A percentile compares a stretch with the other conserved stretches of the same genome.
phyloP scores from a whole-genome alignment of 2,113 vertebrate species.

The Camelus bactrianus region DNA sequence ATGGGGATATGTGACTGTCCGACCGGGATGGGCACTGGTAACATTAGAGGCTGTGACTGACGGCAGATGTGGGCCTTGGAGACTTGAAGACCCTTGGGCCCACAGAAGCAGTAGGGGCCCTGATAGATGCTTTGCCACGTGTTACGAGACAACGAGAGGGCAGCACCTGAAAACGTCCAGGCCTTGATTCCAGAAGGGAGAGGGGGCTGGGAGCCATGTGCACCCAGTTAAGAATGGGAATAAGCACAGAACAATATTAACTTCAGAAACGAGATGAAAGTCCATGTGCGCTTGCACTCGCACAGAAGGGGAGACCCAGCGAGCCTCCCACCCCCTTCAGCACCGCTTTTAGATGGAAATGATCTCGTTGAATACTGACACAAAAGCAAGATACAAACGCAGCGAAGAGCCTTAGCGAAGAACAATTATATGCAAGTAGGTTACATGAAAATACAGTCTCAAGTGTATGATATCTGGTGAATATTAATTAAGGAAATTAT shows the following conservation, averaged over 20 bases:
- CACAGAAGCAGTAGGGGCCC: neutral
- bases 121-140: neutral
- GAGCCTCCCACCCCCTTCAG: constrained; percentile 51
- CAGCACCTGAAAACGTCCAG: neutral
- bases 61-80: neutral
- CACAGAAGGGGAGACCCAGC: constrained; percentile 57
- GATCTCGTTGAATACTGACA: constrained; percentile 72
- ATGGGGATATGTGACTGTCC: neutral
- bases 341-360: constrained; percentile 82
- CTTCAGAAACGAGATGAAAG: constrained; percentile 80
- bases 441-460: constrained; percentile 81
- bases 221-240: constrained; percentile 38
- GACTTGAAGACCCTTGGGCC: neutral
- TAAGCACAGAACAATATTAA: constrained; percentile 74
- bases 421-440: constrained; percentile 84
- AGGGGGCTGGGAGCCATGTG: constrained; percentile 47
- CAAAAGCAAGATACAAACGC: constrained; percentile 67
- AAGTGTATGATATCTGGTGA: constrained; percentile 81
- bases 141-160: neutral
- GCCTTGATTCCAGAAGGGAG: neutral
- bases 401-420: constrained; percentile 46
- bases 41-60: neutral
- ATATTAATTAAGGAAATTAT: constrained; percentile 86
- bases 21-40: constrained; percentile 4
- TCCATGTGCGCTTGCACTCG: constrained; percentile 58